Evolutionary conservation across 1,140 invertebrate species (phyloP).

Genomic region (Wiebesia pumilae): DNA sequence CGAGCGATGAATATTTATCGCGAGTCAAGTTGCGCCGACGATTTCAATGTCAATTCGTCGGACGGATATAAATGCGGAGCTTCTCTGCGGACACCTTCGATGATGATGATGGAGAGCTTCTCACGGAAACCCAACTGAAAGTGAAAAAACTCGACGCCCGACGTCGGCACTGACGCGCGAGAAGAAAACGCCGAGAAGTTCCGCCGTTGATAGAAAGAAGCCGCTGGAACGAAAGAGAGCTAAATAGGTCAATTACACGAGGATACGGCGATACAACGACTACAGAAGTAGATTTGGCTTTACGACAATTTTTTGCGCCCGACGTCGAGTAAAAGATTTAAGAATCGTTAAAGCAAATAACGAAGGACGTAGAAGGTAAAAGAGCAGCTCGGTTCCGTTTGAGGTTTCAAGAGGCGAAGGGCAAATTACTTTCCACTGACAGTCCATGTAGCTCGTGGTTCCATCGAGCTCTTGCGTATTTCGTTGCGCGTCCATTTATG

Average conservation of each 20-base stretch:
- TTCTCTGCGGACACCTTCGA: constrained; percentile 29
- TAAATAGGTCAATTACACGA: constrained; percentile 3
- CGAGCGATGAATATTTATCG: constrained; percentile 53
- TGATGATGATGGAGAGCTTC: constrained; percentile 31
- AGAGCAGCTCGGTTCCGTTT: background rate
- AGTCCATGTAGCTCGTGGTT: too few species aligned
- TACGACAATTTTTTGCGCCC: constrained; percentile 11
- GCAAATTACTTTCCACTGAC: too few species aligned
- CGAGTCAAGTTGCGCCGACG: background rate
- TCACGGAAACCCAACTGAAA: constrained; percentile 8
- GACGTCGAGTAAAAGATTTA: background rate
- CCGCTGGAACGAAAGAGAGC: background rate
- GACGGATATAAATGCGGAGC: constrained; percentile 6
- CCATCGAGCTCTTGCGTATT: background rate
- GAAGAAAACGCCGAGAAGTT: background rate
- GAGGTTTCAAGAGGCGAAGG: background rate
- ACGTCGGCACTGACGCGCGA: background rate
- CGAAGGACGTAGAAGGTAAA: background rate
- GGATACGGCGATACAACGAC: background rate
- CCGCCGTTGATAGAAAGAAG: background rate
- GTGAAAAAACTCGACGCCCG: too few species aligned
- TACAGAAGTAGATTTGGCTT: constrained; percentile 5
- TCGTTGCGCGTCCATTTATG: background rate
- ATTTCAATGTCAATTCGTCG: too few species aligned
- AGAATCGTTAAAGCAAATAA: constrained; percentile 5